phyloP scores from a whole-genome alignment of 1,140 invertebrate genomes.

The Drosophila ohnishii region DNA sequence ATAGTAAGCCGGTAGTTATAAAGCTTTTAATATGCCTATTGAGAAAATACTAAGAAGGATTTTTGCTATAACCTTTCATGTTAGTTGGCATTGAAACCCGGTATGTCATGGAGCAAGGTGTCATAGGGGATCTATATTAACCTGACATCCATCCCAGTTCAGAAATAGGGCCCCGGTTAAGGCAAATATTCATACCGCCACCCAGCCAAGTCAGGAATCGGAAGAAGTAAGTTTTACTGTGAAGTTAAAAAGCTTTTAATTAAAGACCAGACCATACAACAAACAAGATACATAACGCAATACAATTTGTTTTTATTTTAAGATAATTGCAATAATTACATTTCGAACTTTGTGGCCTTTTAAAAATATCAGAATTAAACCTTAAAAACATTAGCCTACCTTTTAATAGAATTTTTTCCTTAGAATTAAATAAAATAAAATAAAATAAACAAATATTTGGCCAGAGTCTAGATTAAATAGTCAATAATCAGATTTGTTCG shows the following conservation, averaged over 20 bases:
- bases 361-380: too few relatives aligned
- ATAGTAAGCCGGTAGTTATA: background rate
- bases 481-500: background rate
- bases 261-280: too few relatives aligned
- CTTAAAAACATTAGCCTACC: too few relatives aligned
- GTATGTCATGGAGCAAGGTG: background rate
- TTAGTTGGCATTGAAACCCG: background rate
- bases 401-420: too few relatives aligned
- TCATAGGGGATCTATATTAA: background rate
- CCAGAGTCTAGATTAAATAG: background rate
- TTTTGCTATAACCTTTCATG: too few relatives aligned
- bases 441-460: background rate
- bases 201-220: background rate
- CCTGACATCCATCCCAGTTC: background rate
- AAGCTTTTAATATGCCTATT: background rate
- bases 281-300: background rate
- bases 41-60: too few relatives aligned
- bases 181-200: background rate
- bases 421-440: too few relatives aligned
- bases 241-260: too few relatives aligned
- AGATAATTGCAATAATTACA: too few relatives aligned
- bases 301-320: background rate
- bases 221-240: background rate
- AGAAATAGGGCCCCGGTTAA: background rate
- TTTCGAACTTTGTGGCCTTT: background rate